Conservation (phyloP, 1,140 invertebrate species). For the Pseudobourletiella spinata region DNA sequence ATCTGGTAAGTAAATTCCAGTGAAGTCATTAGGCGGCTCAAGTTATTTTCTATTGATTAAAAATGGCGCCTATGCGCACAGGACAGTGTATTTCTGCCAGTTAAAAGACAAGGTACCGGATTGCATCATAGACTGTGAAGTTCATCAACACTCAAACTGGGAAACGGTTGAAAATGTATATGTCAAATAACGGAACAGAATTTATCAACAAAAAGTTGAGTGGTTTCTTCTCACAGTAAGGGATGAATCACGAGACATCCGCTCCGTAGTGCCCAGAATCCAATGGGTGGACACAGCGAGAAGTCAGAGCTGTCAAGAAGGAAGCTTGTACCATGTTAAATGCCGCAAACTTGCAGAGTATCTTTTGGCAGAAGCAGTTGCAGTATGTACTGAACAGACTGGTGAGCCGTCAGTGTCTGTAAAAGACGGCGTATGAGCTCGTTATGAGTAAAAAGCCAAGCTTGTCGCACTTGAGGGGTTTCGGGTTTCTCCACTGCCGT, state of each 20-base stretch:
- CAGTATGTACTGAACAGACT: conserved; percentile 10
- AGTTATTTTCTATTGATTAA: conserved; percentile 38
- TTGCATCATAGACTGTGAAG: conserved; percentile 36
- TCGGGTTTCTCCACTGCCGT: neutral
- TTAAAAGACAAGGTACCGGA: conserved; percentile 40
- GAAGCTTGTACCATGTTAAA: conserved; percentile 22
- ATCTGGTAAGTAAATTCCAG: neutral
- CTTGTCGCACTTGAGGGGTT: neutral
- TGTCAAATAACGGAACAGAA: conserved; percentile 27
- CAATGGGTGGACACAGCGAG: conserved; percentile 41
- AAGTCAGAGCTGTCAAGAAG: conserved; percentile 41
- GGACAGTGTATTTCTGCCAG: conserved; percentile 41
- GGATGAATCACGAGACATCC: conserved; percentile 34
- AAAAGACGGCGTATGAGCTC: neutral
- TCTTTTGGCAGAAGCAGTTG: neutral
- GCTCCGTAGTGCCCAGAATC: conserved; percentile 39
- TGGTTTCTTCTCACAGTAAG: conserved; percentile 35
- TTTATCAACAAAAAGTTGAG: conserved; percentile 15
- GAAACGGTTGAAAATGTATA: conserved; percentile 11
- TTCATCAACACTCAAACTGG: conserved; percentile 17
- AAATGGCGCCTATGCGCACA: conserved; percentile 41
- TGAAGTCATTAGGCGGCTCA: neutral
- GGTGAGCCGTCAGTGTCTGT: neutral
- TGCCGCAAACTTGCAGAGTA: neutral
- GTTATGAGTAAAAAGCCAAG: neutral